Evolutionary conservation across 2,797 vertebrate species (phyloP), one percentile per base, ranked within the genome.

Genomic region (Varecia variegata): DNA sequence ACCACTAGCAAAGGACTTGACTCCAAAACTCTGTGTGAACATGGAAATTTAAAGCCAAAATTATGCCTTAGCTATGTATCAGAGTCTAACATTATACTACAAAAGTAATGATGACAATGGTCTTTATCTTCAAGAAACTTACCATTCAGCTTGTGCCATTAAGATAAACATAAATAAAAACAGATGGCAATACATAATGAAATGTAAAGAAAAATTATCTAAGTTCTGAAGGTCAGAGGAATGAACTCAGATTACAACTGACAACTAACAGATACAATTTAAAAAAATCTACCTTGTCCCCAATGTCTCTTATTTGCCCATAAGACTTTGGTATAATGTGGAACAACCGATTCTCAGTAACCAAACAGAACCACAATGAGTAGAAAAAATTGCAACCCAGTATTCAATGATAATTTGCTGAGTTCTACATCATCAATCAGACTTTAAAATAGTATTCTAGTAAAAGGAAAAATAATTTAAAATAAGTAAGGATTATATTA

Each of bases 121-220:
- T 73, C 7, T 30, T 95, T 90, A 65, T 88, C 58, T 25, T 77
- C 8, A 84, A 86, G 27, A 94, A 93, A 50, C 18, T 73, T 67
- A 65, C 38, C 35, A 23, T 50, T 21, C n/a, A 80, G 7, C 32
- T 96, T 93, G 71, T 35, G 30, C 62, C 5, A 2, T 68, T 68
- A 90, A 90, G 27, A 77, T 45, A 94, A 90, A 85, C 0, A 23
- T n/a, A 50, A 88, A 85, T 47, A 91, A 91, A 80, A 76, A 76
- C 25, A 93, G 80, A 79, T 32, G 32, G 3, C 20, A 85, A 60
- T 86, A 65, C 40, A n/a, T 71, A 68, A 60, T 54, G 3, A 94
- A 82, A 20, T 35, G 2, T 30, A 92, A 65, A 50, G 79, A 80
- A 73, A 70, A 95, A 60, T 47, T 40, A 87, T 38, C 12, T 88